These are phyloP conservation scores for Gopherus evgoodei DNA, from an alignment of 2,113 vertebrate species.

Conservation along the genomic window DNA sequence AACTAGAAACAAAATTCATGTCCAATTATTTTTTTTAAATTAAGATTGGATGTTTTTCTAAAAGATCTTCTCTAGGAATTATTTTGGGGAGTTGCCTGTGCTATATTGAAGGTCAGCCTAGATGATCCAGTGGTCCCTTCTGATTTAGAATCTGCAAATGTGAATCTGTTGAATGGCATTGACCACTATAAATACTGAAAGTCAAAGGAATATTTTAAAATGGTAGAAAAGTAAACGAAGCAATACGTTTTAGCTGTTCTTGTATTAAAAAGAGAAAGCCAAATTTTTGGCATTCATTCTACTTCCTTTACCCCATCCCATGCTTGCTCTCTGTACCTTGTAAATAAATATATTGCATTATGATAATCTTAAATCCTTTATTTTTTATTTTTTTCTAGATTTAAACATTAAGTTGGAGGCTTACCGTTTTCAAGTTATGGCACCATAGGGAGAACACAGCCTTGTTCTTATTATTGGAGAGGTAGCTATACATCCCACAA, in stretches of 20 bases:
- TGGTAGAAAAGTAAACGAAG: background rate
- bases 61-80: background rate
- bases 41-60: background rate
- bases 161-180: background rate
- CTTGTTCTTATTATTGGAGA: background rate
- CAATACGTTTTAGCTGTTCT: background rate
- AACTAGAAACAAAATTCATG: background rate
- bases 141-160: background rate
- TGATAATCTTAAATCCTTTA: background rate
- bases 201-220: background rate
- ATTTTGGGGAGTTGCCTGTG: background rate
- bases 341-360: background rate
- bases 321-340: background rate
- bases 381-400: background rate
- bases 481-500: background rate
- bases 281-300: background rate
- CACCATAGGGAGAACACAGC: background rate
- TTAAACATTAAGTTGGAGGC: background rate
- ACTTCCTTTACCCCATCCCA: background rate
- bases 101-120: background rate
- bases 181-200: background rate
- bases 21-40: background rate
- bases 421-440: background rate
- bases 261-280: background rate
- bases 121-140: background rate